phyloP scores from a whole-genome alignment of 2,888 invertebrate species.

The Meiosimyza decipiens region DNA sequence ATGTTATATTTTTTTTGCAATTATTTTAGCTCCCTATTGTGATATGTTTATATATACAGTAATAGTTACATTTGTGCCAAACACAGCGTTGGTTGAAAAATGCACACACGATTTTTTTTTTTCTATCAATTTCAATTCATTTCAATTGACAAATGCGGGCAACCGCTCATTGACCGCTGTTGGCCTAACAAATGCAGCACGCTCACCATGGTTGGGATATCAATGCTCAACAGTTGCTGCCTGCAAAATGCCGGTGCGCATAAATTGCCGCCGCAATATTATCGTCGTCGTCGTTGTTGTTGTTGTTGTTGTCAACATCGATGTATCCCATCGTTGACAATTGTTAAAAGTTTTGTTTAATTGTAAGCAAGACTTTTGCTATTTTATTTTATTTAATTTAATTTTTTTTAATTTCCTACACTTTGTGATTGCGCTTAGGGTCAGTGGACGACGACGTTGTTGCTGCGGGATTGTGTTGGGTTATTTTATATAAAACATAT shows the following conservation, averaged over 20 bases:
- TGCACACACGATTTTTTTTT: neutral
- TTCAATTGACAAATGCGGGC: slow-evolving; percentile 42
- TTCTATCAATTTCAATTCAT: slow-evolving; percentile 41
- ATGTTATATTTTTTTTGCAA: no score
- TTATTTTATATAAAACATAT: neutral
- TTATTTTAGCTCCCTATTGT: no score
- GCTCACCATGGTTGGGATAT: neutral
- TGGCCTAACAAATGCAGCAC: neutral
- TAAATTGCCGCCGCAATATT: neutral
- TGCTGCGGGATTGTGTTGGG: neutral
- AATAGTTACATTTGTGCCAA: neutral
- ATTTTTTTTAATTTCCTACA: slow-evolving; percentile 15
- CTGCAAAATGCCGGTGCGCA: slow-evolving; percentile 17
- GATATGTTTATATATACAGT: no score
- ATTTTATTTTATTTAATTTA: neutral
- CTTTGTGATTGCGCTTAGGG: no score
- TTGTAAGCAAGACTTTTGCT: slow-evolving; percentile 14
- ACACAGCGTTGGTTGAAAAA: slow-evolving; percentile 1
- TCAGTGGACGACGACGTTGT: neutral
- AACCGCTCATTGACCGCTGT: slow-evolving; percentile 40
- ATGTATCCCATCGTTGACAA: neutral
- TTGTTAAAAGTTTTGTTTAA: slow-evolving; percentile 24
- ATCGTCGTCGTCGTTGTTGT: no score
- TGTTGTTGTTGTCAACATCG: neutral
- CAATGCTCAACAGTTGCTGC: neutral